A percentile compares a stretch with the other conserved stretches of the same genome.
These are phyloP conservation scores for Penaeus monodon DNA, from an alignment of 2,888 invertebrate species.

Conservation along the genomic window DNA sequence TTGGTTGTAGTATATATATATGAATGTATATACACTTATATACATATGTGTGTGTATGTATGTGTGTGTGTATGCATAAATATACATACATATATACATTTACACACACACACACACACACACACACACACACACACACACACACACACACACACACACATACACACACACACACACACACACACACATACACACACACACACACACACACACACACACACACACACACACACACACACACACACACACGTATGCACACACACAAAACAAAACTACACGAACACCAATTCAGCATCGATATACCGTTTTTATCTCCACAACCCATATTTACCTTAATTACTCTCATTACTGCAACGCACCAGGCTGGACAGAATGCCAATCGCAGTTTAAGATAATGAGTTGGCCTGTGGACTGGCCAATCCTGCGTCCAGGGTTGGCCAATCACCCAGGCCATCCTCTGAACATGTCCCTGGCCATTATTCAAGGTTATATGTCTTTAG, in stretches of 20 bases:
- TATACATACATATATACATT: conserved; percentile 30
- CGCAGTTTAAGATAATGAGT: too few species aligned
- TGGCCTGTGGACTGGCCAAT: too few species aligned
- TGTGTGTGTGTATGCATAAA: neutral
- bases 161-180: conserved; percentile 17
- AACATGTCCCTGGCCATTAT: too few species aligned
- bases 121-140: neutral
- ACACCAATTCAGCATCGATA: neutral
- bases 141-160: conserved; percentile 13
- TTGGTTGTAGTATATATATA: too few species aligned
- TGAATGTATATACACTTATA: neutral
- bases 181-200: conserved; percentile 16
- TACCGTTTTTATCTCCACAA: neutral
- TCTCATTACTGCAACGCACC: neutral
- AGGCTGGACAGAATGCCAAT: too few species aligned
- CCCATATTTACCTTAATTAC: neutral
- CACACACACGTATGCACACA: conserved; percentile 17
- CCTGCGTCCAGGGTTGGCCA: too few species aligned
- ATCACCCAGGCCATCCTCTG: too few species aligned
- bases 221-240: conserved; percentile 19
- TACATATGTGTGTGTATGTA: neutral
- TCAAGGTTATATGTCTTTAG: too few species aligned
- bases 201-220: conserved; percentile 19
- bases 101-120: conserved; percentile 20
- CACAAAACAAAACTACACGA: too few species aligned